phyloP scores from a whole-genome alignment of 2,113 vertebrate species.

The Natator depressus region DNA sequence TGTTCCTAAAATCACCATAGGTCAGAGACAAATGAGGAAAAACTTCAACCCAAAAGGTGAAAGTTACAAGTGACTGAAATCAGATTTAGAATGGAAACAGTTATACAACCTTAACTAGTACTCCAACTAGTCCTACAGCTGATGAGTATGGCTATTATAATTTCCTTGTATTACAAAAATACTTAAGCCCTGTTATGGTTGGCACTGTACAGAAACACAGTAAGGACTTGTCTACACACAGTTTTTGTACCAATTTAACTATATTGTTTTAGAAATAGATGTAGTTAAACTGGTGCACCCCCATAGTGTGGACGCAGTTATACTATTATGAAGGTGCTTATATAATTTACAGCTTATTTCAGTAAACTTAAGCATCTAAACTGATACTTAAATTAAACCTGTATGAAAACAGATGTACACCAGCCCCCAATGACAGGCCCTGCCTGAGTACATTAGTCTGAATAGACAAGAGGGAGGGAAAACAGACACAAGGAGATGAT shows the following conservation, averaged over 20 bases:
- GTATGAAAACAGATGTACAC: background rate
- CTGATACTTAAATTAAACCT: background rate
- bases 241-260: background rate
- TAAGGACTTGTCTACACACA: accelerated
- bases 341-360: background rate
- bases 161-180: accelerated
- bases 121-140: background rate
- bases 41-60: background rate
- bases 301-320: background rate
- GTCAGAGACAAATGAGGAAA: no score
- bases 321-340: accelerated
- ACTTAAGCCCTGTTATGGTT: background rate
- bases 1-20: background rate
- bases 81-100: background rate
- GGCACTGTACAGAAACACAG: background rate
- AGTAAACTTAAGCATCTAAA: background rate
- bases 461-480: background rate
- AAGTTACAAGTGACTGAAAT: accelerated
- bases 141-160: background rate
- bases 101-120: accelerated
- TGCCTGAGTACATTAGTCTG: background rate
- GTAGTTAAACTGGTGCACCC: no score
- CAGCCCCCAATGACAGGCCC: background rate
- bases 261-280: background rate
- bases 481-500: accelerated